Conservation (phyloP, 2,797 vertebrate genomes). For the Glossophaga mutica region DNA sequence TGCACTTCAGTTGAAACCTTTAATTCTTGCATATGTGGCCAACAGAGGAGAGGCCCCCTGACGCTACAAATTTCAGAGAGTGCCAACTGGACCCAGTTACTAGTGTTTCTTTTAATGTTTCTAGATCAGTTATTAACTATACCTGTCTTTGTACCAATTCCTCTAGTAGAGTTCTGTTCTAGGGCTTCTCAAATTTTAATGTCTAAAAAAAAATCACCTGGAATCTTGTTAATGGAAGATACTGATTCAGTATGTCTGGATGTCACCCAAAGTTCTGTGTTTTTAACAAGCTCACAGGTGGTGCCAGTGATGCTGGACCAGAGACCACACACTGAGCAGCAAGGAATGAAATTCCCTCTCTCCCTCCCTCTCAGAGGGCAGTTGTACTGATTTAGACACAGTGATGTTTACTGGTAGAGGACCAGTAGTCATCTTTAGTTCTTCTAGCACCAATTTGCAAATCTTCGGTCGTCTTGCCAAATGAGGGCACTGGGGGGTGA, state of each 20-base stretch:
- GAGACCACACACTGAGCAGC: background rate
- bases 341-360: background rate
- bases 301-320: background rate
- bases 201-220: background rate
- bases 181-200: background rate
- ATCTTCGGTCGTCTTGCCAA: background rate
- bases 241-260: background rate
- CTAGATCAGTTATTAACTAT: background rate
- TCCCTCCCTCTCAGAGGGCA: background rate
- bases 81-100: background rate
- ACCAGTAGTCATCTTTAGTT: background rate
- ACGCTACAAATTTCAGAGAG: background rate
- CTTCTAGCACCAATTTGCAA: background rate
- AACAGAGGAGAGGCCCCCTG: background rate
- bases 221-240: background rate
- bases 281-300: background rate
- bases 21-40: background rate
- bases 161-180: background rate
- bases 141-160: background rate
- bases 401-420: background rate
- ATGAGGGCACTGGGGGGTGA: background rate
- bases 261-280: too few species aligned
- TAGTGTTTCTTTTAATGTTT: background rate
- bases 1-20: background rate
- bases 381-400: background rate